A percentile compares a stretch with the other conserved stretches of the same genome.
Evolutionary conservation across 1,140 invertebrate genomes (phyloP).

Genomic region (Neodiprion virginianus): DNA sequence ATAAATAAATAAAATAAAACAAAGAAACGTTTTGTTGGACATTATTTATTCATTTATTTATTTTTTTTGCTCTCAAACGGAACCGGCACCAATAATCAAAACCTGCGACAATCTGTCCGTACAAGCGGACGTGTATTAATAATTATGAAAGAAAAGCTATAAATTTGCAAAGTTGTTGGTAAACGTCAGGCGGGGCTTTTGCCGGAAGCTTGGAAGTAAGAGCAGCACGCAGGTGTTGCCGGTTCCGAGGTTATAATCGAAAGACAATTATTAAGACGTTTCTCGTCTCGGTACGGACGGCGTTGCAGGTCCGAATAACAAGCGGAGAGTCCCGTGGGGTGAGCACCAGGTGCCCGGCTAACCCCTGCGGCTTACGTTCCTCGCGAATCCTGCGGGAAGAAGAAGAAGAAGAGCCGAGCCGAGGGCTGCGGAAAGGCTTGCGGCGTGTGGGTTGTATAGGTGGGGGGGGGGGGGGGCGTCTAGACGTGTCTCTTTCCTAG

Average conservation of each 20-base stretch:
- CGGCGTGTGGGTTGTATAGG: not conserved
- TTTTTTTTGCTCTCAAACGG: too few relatives aligned
- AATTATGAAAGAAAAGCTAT: not conserved
- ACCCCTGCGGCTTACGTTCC: conserved; percentile 56
- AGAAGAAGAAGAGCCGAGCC: too few relatives aligned
- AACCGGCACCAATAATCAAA: too few relatives aligned
- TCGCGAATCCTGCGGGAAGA: conserved; percentile 21
- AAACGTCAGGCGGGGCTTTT: not conserved
- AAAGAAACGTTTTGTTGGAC: too few relatives aligned
- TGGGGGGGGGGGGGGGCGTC: too few relatives aligned
- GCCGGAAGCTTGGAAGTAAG: too few relatives aligned
- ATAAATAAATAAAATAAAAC: too few relatives aligned
- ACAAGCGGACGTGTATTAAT: too few relatives aligned
- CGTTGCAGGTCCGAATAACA: conserved; percentile 44
- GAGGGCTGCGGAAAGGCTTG: not conserved
- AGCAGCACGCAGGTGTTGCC: not conserved
- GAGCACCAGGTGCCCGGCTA: conserved; percentile 58
- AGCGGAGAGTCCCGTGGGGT: conserved; percentile 52
- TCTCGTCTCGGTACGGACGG: not conserved
- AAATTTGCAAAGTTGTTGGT: not conserved
- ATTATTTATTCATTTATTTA: too few relatives aligned
- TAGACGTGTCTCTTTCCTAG: not conserved
- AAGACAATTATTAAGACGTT: conserved; percentile 13
- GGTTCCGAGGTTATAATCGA: not conserved
- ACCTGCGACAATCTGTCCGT: too few relatives aligned